Base-by-base conservation (phyloP, 2,113 vertebrate species). In the Hydrolagus affinis region DNA sequence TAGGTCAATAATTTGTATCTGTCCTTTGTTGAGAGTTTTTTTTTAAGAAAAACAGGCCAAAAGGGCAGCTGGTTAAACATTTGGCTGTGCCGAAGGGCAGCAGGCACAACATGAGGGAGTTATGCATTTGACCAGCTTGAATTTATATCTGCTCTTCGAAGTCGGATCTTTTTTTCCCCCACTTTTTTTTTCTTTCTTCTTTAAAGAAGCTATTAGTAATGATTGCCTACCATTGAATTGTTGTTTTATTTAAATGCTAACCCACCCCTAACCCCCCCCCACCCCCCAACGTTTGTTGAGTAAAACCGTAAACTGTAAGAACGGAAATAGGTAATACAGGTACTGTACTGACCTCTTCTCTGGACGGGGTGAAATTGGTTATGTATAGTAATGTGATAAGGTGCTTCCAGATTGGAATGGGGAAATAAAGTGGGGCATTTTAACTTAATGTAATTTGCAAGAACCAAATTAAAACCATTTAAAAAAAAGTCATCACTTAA, bases 1-100 rank as follows among this genome's bases (percentile, higher is more conserved):
- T 96, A 97, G 97, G 97, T 98, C 97, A 98, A 97, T 98, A 97
- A 97, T 98, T 98, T 98, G 96, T 98, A 98, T 97, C 97, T 98
- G 95, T 95, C 96, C 96, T 97, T 98, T 98, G 97, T 98, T 98
- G 78, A 60, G 56, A 77, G 17, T 60, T 15, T n/a, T n/a, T 98
- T 98, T 96, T 97, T 96, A 97, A 97, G 95, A 32, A 66, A 95
- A 96, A 94, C 92, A 92, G 95, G 96, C 98, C 97, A 98, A 98
- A 97, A 95, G 97, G 96, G 96, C 96, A 98, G 96, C 96, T 98
- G 97, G 96, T 90, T 95, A 96, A 97, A 95, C 96, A 98, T 98
- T 98, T 98, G 97, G 96, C 96, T 95, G 92, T 95, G 96, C 96
- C 95, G 95, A 97, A 95, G 97, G 96, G 95, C 95, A 97, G 94